phyloP scores from a whole-genome alignment of 2,113 vertebrate species.

The Rhipidura dahli region DNA sequence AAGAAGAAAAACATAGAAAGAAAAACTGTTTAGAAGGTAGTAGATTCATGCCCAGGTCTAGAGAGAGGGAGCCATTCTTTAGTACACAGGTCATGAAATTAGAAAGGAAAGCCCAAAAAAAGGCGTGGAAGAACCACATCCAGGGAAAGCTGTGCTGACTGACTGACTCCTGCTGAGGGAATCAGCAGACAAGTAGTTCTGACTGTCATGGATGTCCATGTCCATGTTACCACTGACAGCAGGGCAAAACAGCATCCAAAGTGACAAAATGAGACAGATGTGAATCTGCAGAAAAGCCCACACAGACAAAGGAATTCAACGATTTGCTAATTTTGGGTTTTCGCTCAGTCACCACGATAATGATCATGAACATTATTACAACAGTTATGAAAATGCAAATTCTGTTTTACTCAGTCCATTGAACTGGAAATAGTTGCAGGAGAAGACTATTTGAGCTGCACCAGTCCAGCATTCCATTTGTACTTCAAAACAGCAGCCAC shows the following conservation, averaged over 20 bases:
- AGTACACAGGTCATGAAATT: background rate
- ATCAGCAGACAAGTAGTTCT: background rate
- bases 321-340: constrained; percentile 2
- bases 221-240: background rate
- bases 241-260: constrained; percentile 1
- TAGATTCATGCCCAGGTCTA: background rate
- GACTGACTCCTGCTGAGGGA: background rate
- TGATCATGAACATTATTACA: constrained; percentile 23
- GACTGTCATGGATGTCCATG: background rate
- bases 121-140: background rate
- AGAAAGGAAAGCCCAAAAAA: background rate
- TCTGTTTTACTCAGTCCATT: constrained; percentile 14
- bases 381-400: constrained; percentile 58
- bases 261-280: constrained; percentile 32
- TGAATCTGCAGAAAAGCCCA: constrained; percentile 15
- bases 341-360: background rate
- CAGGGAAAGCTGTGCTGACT: background rate
- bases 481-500: background rate
- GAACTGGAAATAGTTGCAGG: constrained; percentile 27
- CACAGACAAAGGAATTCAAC: background rate
- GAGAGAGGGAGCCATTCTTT: background rate
- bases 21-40: background rate
- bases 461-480: background rate
- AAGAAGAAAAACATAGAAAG: background rate
- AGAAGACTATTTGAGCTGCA: background rate